Evolutionary conservation across 2,113 vertebrate species (phyloP), one percentile per base, ranked within the genome.

Genomic region (Istiophorus platypterus): DNA sequence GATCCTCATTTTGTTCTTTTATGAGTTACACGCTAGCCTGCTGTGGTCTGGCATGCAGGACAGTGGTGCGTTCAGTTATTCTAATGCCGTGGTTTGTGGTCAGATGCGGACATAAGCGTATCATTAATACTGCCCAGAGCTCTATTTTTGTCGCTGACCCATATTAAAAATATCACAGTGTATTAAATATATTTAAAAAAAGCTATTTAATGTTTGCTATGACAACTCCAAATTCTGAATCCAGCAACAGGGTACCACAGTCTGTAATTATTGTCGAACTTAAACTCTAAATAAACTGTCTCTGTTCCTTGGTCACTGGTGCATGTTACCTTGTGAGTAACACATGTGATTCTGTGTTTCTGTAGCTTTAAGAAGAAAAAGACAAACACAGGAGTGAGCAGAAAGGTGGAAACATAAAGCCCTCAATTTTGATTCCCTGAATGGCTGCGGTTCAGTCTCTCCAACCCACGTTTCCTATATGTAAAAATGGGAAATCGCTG

Each of bases 231-330:
- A 56, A 52, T 68, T 64, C 69, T 24, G 13, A 61, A 71, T 67
- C 61, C 68, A 64, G 41, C 62, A 71, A 66, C n/a, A 59, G 59
- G 31, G 17, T 3, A 0, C 72, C 29, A 37, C 66, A 59, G 82
- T 27, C 84, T 88, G 45, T 89, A 89, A 91, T 91, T 90, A 87
- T 51, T 69, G 57, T 45, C 79, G 31, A 7, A 13, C 52, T 59
- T 72, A 4, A 29, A 37, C 71, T 77, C 54, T 51, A 85, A 92
- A 89, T 88, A 88, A 85, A 81, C 69, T 1, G 22, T 58, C 58
- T 57, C 57, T 26, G 9, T 24, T 71, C 67, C 49, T 63, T 7
- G 20, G 74, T 61, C 54, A 64, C 62, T 56, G 75, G 64, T 59
- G 52, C 24, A 7, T 4, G 66, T 72, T 59, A n/a, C n/a, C 2